A percentile compares a stretch with the other conserved stretches of the same genome.
Conservation (phyloP, 2,797 vertebrate species). For the Siniperca scherzeri region DNA sequence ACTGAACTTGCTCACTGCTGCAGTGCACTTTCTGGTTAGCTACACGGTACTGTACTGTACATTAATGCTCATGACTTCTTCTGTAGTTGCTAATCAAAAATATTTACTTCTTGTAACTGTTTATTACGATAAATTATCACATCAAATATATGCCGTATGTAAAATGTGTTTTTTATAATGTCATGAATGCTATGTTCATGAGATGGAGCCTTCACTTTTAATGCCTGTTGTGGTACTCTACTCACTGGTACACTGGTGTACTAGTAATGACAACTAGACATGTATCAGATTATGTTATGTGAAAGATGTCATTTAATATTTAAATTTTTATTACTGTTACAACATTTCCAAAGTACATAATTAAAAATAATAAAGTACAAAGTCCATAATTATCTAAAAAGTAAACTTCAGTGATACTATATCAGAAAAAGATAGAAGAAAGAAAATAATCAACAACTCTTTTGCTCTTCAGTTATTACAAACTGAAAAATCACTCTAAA, state of each 20-base stretch:
- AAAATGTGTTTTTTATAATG: constrained; percentile 40
- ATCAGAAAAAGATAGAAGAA: constrained; percentile 33
- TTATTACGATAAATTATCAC: constrained; percentile 62
- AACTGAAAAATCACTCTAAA: constrained; percentile 36
- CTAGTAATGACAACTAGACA: constrained; percentile 54
- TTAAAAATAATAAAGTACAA: neutral
- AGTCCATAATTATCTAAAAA: constrained; percentile 38
- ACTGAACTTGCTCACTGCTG: constrained; percentile 68
- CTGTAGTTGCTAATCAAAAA: constrained; percentile 49
- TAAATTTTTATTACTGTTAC: constrained; percentile 45
- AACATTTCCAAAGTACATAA: constrained; percentile 44
- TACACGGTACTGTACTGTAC: constrained; percentile 62
- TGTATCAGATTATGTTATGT: constrained; percentile 39
- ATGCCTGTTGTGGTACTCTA: constrained; percentile 46
- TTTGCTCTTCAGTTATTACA: constrained; percentile 36
- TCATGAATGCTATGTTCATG: constrained; percentile 32
- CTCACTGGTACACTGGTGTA: constrained; percentile 74
- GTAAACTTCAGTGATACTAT: constrained; percentile 28
- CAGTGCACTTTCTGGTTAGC: constrained; percentile 70
- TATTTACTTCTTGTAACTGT: constrained; percentile 72
- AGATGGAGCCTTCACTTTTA: constrained; percentile 33
- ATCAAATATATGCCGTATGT: constrained; percentile 52
- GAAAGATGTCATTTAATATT: constrained; percentile 55
- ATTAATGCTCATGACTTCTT: constrained; percentile 41
- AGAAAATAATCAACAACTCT: constrained; percentile 12